phyloP scores from a whole-genome alignment of 2,797 vertebrate genomes.

The Simalia tracyae region DNA sequence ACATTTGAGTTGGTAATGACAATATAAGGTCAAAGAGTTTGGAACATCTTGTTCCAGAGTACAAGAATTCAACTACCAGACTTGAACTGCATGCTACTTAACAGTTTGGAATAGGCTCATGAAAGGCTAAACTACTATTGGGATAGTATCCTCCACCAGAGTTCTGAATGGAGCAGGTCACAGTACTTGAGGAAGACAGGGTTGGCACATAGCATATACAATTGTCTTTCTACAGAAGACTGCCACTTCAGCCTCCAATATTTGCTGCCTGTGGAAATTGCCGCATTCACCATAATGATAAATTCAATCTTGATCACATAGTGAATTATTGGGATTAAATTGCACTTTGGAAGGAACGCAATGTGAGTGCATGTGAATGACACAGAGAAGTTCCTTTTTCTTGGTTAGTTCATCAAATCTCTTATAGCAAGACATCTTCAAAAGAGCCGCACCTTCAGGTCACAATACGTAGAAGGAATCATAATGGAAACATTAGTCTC shows the following conservation, averaged over 20 bases:
- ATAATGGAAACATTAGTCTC: neutral
- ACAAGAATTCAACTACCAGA: constrained; percentile 31
- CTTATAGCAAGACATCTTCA: neutral
- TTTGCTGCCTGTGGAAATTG: neutral
- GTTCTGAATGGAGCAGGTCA: neutral
- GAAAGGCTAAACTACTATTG: constrained; percentile 56
- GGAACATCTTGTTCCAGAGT: constrained; percentile 46
- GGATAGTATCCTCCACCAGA: neutral
- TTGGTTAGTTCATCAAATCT: neutral
- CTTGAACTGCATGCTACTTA: constrained; percentile 55
- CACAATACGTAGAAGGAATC: neutral
- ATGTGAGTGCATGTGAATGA: neutral
- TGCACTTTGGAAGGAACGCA: neutral
- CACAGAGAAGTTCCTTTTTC: neutral
- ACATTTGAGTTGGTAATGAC: neutral
- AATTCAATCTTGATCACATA: neutral
- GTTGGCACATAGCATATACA: neutral
- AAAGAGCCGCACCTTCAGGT: neutral
- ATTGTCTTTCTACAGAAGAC: neutral
- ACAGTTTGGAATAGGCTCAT: constrained; percentile 58
- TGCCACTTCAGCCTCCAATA: neutral
- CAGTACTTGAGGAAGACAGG: neutral
- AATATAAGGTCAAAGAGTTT: constrained; percentile 21
- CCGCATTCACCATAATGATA: neutral
- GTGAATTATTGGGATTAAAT: neutral